A percentile compares a stretch with the other conserved stretches of the same genome.
These are phyloP conservation scores for Phytoseiulus persimilis DNA, from an alignment of 2,888 invertebrate genomes.

Conservation along the genomic window DNA sequence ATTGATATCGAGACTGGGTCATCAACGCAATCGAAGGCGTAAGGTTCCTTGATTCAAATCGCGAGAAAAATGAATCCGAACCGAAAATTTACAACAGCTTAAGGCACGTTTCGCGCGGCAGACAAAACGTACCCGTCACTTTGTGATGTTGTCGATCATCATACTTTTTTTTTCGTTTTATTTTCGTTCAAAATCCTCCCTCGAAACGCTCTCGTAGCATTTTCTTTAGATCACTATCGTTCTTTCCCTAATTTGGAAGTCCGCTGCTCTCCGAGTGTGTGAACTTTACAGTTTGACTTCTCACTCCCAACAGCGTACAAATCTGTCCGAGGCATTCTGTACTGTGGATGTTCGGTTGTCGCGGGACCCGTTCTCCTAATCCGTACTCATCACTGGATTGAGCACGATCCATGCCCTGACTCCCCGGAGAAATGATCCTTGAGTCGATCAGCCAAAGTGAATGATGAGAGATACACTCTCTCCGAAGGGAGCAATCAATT, in stretches of 20 bases:
- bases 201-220: neutral
- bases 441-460: neutral
- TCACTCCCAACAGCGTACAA: neutral
- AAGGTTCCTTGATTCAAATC: too few relatives aligned
- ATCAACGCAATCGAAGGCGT: too few relatives aligned
- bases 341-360: neutral
- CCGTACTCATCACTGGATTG: neutral
- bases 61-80: too few relatives aligned
- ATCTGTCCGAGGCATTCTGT: neutral
- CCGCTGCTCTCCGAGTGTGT: neutral
- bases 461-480: neutral
- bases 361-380: neutral
- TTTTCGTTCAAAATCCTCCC: too few relatives aligned
- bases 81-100: too few relatives aligned
- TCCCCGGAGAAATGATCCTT: too few relatives aligned
- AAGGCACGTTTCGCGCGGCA: too few relatives aligned
- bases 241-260: neutral
- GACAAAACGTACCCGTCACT: too few relatives aligned
- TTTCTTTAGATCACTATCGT: neutral
- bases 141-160: too few relatives aligned
- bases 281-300: neutral
- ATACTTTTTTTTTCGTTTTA: too few relatives aligned
- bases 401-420: too few relatives aligned
- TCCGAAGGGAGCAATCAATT: neutral
- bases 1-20: too few relatives aligned